Base-by-base conservation (phyloP, 2,888 invertebrate species). In the Kryphioiulus occultus region DNA sequence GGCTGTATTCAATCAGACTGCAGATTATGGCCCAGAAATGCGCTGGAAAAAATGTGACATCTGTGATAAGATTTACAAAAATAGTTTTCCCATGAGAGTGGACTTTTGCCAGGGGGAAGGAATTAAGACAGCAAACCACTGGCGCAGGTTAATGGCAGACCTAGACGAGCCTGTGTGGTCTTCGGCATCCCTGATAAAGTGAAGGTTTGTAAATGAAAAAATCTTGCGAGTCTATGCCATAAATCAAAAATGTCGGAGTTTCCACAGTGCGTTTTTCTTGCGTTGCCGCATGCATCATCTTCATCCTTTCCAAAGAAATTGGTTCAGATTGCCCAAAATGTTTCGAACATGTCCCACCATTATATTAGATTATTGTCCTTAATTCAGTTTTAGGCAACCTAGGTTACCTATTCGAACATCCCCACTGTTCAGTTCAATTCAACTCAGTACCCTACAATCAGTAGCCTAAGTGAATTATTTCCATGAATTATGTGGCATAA, bases 71-170 rank as follows among this genome's bases (percentile, higher is more conserved):
- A 22, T 59, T 59, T 59, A 59, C 22, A 19, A 59, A 59, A 59
- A 22, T 59, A 22, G 22, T n/a, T 59, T 59, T 59, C 59, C 59
- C 59, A 59, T 59, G 59, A 59, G 59, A 59, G 59, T 22, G 59
- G 22, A 2, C 59, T 59, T 53, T 59, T 22, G 59, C 59, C 59
- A 59, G 59, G 22, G 59, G 59, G 59, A 59, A 59, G 59, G 22
- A 59, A 59, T 59, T 59, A 59, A 59, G 59, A 22, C 22, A 19
- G 59, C 59, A 59, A 59, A 59, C 59, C 59, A 59, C 59, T 59
- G 59, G 59, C 59, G 59, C 59, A 59, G 59, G 59, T 59, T 59
- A 59, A 59, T 59, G 59, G 59, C 59, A 59, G 59, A 19, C 59
- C 59, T 59, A 22, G 59, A 59, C 59, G 59, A 59, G 22, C 59